phyloP scores from a whole-genome alignment of 2,888 invertebrate species.

The Rhimphoctona megacephalus region DNA sequence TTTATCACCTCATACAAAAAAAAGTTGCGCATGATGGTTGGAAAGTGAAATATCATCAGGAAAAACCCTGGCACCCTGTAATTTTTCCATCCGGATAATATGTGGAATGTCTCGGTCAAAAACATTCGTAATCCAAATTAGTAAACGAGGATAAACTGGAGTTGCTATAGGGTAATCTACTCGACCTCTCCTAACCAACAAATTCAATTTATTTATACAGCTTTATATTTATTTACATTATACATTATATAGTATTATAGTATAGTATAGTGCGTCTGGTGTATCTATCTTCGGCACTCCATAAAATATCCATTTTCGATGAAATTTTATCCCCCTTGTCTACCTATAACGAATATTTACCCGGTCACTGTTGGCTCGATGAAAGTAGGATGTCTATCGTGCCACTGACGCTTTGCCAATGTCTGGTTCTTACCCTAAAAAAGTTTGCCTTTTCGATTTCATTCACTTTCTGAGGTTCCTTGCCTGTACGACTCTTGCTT shows the following conservation, averaged over 20 bases:
- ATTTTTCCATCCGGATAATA: background rate
- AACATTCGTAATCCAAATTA: background rate
- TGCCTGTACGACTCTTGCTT: background rate
- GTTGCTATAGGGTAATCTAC: background rate
- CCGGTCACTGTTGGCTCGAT: background rate
- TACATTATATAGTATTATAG: too few species aligned
- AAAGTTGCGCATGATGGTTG: background rate
- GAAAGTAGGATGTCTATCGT: background rate
- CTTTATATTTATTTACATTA: background rate
- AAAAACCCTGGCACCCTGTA: background rate
- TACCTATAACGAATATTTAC: background rate
- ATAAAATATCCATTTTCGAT: slow-evolving; percentile 11
- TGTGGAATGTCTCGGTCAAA: background rate
- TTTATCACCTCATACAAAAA: too few species aligned
- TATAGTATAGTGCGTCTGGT: background rate
- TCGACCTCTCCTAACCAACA: background rate
- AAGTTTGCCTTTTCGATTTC: background rate
- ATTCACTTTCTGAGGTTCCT: background rate
- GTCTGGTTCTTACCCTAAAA: background rate
- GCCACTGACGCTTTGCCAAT: background rate
- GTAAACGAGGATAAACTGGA: background rate
- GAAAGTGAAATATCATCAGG: background rate
- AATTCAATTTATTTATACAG: background rate
- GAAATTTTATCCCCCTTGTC: background rate
- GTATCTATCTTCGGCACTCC: background rate